Base-by-base conservation (phyloP, 2,888 invertebrate species). In the Drosophila formosana region DNA sequence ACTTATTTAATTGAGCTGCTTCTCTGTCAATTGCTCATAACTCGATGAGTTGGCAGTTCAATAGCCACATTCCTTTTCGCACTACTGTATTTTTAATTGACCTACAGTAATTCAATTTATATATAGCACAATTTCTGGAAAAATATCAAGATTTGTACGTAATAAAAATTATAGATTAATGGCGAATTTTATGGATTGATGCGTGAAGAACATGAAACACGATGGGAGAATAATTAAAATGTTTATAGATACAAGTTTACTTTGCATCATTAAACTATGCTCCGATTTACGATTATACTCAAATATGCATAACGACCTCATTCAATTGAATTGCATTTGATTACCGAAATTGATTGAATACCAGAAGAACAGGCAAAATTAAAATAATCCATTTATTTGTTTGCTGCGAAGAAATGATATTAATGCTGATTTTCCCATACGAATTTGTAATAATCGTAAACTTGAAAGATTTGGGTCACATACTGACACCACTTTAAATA, bases 21-120 rank as follows among this genome's bases (percentile, higher is more conserved):
- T 52, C 26, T 6, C 23, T 34, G 4, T 57, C 37, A 45, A 23
- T 75, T 49, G 11, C n/a, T 28, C 39, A 39, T 69, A 64, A 75
- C 41, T 57, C 9, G 26, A 45, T 72, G 68, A 55, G 52, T 18
- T 53, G 9, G 11, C 23, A 30, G 34, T 39, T 41, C 4, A 18
- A n/a, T 43, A 70, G 51, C 47, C 23, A 23, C 41, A 64, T 64
- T 45, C 28, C 23, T 30, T 13, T 43, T 34, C 26, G 23, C 52
- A 23, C 9, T 46, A 37, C n/a, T 34, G 39, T 32, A 9, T 61
- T 50, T 46, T 45, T 43, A 55, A 55, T 55, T 55, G 43, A 25
- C 43, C 55, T 4, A 45, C 23, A 43, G 43, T 23, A 23, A 45
- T 32, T 32, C 7, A 7, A 50, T 51, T 66, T 43, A 65, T 43